phyloP scores from a whole-genome alignment of 1,140 invertebrate genomes.

The Tenebrio molitor region DNA sequence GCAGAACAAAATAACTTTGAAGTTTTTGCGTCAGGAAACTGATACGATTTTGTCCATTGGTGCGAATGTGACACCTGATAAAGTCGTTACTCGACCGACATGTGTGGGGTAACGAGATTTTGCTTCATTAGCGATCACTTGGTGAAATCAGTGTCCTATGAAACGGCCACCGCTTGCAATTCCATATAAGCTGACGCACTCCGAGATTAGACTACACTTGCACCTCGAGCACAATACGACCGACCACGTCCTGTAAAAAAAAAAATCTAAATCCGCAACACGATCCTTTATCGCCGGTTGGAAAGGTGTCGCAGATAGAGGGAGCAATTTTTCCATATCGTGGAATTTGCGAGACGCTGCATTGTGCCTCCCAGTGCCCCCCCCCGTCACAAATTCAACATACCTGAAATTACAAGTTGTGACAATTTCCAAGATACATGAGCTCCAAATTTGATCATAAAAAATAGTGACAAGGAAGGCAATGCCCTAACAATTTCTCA shows the following conservation, averaged over 20 bases:
- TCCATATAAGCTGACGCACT: no score
- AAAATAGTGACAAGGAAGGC: conserved; percentile 49
- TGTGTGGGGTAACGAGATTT: conserved; percentile 8
- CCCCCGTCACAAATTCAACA: no score
- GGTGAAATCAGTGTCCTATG: not conserved
- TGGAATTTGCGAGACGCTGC: not conserved
- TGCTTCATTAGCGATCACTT: conserved; percentile 11
- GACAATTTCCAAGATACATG: conserved; percentile 38
- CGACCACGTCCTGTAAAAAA: not conserved
- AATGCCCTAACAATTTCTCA: conserved; percentile 49
- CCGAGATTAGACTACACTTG: not conserved
- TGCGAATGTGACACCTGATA: no score
- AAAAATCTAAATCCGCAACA: no score
- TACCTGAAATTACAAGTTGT: conserved; percentile 36
- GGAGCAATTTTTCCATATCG: not conserved
- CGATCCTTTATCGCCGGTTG: no score
- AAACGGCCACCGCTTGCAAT: not conserved
- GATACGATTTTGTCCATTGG: no score
- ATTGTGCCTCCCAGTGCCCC: no score
- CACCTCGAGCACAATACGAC: not conserved
- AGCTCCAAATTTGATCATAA: conserved; percentile 47
- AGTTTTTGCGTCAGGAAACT: no score
- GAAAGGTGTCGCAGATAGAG: not conserved
- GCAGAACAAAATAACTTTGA: no score
- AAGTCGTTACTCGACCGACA: no score